Base-by-base conservation (phyloP, 2,888 invertebrate genomes). In the Lepeophtheirus nordmannii region DNA sequence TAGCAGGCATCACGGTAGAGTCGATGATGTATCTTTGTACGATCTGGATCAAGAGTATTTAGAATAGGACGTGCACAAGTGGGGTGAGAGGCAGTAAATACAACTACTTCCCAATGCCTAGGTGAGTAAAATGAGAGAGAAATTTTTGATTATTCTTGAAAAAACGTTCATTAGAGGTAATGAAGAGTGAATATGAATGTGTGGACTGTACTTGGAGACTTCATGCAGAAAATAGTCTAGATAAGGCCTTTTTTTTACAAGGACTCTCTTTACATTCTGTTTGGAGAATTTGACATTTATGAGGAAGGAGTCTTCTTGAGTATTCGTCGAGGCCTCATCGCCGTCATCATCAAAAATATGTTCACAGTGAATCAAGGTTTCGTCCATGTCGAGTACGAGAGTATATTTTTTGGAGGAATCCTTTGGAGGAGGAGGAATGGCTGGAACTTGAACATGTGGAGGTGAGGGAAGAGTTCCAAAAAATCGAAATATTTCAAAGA, bases 331-430 rank as follows among this genome's bases (percentile, higher is more conserved):
- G n/a, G n/a, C 30, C 30, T 30, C 30, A 30, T 30, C 7, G 2
- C 7, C 30, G 30, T 30, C 30, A 7, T 30, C 30, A 5, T 30
- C 30, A 30, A 30, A 30, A 30, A 30, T 30, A 7, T 30, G 30
- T 30, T 5, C 30, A 30, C 30, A 60, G 39, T 60, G 60, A 12
- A 60, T 38, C 30, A 60, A 37, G 60, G 60, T 60, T 37, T 60
- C 60, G 60, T 60, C 60, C 30, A 60, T 60, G 39, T 60, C 60
- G 37, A 60, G 39, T 1, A 60, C 60, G 37, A 60, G 23, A 1
- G 60, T 60, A 30, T 30, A 10, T 37, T 60, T 46, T 8, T 46
- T 46, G 53, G 53, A 5, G 53, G 53, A 17, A 8, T 17, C 17
- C 5, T 17, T 14, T n/a, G 53, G 53, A 30, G 53, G 53, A 46